Evolutionary conservation across 1,140 invertebrate genomes (phyloP), one percentile per base, ranked within the genome.

Genomic region (Charaxes varanes): DNA sequence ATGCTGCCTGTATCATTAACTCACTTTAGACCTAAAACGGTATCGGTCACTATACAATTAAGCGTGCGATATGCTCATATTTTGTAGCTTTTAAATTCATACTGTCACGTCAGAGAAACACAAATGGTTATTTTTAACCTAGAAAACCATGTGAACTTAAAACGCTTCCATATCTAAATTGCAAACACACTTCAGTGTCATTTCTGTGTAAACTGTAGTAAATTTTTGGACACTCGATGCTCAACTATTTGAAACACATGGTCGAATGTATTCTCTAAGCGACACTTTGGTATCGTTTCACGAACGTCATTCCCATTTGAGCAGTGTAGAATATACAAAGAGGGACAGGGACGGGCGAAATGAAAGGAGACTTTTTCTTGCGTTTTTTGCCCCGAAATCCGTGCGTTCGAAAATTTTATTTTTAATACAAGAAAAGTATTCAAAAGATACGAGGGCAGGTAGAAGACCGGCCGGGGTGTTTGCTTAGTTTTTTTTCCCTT

Each of bases 391-490:
- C 51, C 60, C 66, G 54, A 58, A 72, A 71, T 73, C 63, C 63
- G 55, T 71, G 64, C 52, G 64, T 73, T 69, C 65, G 62, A 46
- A 80, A 81, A 72, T 79, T 77, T 81, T 79, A 77, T 79, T 82
- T 66, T 76, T 74, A 82, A 82, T 79, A 74, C 74, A 77, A 74
- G 69, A 71, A 66, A 68, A 73, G 68, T 68, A 79, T 76, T 76
- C 69, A 67, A 77, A 77, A 78, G 74, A 77, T 70, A 77, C 61
- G 66, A 66, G 62, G 55, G 69, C 73, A 81, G 77, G 73, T 78
- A 78, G 73, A 68, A 73, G 73, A 69, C 57, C 52, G 49, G 46
- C 48, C 67, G 58, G 57, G 70, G 72, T 82, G 73, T 81, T 81
- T 81, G 77, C 63, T 79, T 69, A 70, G 64, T 60, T 76, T 61